Percentiles rank a stretch among this genome's conserved stretches.
Evolutionary conservation across 2,797 vertebrate genomes (phyloP).

Genomic region (Halcyon leucocephala): DNA sequence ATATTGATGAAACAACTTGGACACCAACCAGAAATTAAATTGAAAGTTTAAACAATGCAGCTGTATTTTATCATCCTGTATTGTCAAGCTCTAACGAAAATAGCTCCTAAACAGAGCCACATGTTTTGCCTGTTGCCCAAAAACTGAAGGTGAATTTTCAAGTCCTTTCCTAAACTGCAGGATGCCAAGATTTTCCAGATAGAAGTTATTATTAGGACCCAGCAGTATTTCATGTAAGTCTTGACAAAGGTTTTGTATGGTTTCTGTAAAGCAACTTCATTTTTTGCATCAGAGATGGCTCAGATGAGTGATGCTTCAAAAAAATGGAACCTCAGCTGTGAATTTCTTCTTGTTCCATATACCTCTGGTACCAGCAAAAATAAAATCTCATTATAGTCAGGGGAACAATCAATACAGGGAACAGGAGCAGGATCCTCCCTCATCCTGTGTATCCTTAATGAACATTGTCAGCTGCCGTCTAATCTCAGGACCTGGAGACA

Average conservation of each 20-base stretch:
- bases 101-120: conserved; percentile 72
- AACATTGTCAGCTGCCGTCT: not conserved
- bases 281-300: conserved; percentile 24
- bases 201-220: conserved; percentile 59
- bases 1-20: conserved; percentile 67
- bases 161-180: conserved; percentile 47
- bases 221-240: conserved; percentile 39
- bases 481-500: not conserved
- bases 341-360: not conserved
- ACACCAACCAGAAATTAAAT: conserved; percentile 61
- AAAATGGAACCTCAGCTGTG: not conserved
- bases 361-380: not conserved
- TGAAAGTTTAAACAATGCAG: conserved; percentile 72
- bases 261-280: conserved; percentile 53
- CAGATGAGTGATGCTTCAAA: not conserved
- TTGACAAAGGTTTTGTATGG: conserved; percentile 34
- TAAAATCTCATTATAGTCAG: not conserved
- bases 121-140: conserved; percentile 67
- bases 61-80: conserved; percentile 71
- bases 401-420: not conserved
- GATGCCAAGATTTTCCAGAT: conserved; percentile 62
- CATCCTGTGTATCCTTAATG: not conserved
- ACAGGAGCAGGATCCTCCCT: not conserved
- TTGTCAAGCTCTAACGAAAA: conserved; percentile 69
- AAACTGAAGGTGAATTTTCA: conserved; percentile 65